These are phyloP conservation scores for Turdus rufiventris DNA, from an alignment of 2,113 vertebrate species.

Conservation along the genomic window DNA sequence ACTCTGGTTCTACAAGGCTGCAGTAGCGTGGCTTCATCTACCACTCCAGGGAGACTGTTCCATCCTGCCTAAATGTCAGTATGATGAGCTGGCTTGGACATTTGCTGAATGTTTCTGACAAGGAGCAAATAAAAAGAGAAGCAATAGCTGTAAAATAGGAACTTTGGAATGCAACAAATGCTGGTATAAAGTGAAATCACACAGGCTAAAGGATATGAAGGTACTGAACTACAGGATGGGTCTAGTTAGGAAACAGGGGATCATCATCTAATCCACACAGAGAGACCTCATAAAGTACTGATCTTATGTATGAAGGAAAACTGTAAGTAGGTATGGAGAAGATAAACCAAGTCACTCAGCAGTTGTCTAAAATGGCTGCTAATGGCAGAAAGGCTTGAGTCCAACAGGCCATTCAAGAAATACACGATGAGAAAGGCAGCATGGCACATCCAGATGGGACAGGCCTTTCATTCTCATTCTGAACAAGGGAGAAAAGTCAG, in stretches of 20 bases:
- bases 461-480: not conserved
- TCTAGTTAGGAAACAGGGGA: not conserved
- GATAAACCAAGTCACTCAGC: not conserved
- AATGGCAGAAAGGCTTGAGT: not conserved
- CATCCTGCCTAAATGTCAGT: conserved; percentile 39
- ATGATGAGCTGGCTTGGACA: conserved; percentile 30
- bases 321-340: not conserved
- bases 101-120: conserved; percentile 32
- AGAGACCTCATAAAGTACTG: not conserved
- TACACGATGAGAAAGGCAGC: not conserved
- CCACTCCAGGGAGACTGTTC: not conserved
- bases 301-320: not conserved
- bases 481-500: not conserved
- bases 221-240: not conserved
- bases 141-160: conserved; percentile 30
- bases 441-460: not conserved
- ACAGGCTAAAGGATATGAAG: not conserved
- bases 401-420: not conserved
- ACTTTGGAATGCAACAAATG: not conserved
- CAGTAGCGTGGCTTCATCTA: not conserved
- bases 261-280: not conserved
- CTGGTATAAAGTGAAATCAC: not conserved
- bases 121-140: conserved; percentile 32
- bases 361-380: not conserved
- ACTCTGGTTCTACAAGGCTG: not conserved